Evolutionary conservation across 2,797 vertebrate species (phyloP), one percentile per base, ranked within the genome.

Genomic region (Margarornis squamiger): DNA sequence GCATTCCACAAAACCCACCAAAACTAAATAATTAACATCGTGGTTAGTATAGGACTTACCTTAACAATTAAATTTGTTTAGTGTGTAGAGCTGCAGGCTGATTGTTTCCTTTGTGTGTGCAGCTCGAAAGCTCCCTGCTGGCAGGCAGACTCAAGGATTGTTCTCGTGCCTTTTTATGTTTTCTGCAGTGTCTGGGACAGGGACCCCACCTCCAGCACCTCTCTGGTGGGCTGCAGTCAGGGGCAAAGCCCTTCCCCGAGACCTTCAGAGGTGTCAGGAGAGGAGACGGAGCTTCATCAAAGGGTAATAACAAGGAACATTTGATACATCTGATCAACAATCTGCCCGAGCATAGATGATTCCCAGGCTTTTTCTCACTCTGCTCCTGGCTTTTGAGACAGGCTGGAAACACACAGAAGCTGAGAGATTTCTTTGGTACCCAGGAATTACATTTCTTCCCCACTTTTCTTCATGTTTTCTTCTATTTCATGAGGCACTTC

Each of bases 41-140:
- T 7, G 34, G 52, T 67, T 38, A 43, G 7, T 26, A 1, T 1
- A 7, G 26, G n/a, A 34, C 14, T 80, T 55, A 8, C 3, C 46
- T 30, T 2, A 2, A 10, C 18, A 9, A 26, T 7, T 21, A 7
- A 10, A 8, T 43, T 10, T 4, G 24, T 41, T 3, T 2, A 32
- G 39, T 17, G 36, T 12, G 66, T 57, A 48, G 70, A 66, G 66
- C 85, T 59, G 77, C 3, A 3, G 21, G 78, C 36, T 49, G 43
- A 18, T 22, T 12, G 23, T 71, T 39, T 22, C 41, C 38, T n/a
- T 6, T 0, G 0, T 0, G 0, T 39, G 39, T 36, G 34, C 20
- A 8, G n/a, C 38, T 24, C 39, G 18, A 4, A 23, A n/a, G 55
- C 72, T 83, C 48, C 62, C 39, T 1, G 3, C 36, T 6, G 12